These are phyloP conservation scores for Cephalopachus bancanus DNA, from an alignment of 2,797 vertebrate species.

Conservation along the genomic window DNA sequence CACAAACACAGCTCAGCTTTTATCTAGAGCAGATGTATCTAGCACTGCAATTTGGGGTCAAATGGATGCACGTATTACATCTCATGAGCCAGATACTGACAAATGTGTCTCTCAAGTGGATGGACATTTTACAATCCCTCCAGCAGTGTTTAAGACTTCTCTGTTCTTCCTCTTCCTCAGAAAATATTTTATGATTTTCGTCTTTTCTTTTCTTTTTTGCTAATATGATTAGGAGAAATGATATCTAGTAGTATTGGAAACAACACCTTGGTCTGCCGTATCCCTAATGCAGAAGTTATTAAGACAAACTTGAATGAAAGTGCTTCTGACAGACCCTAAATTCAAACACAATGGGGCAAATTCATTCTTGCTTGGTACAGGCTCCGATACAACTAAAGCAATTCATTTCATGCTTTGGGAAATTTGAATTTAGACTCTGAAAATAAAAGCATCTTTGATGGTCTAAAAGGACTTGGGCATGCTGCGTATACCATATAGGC, in stretches of 20 bases:
- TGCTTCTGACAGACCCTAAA: background rate
- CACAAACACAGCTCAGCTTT: background rate
- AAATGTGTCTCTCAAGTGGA: background rate
- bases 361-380: background rate
- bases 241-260: background rate
- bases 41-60: background rate
- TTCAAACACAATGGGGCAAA: background rate
- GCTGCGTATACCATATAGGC: fast-evolving
- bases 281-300: background rate
- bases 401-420: background rate
- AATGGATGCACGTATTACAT: fast-evolving
- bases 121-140: too few relatives aligned
- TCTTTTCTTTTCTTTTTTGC: background rate
- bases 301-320: background rate
- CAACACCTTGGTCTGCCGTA: fast-evolving
- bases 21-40: fast-evolving
- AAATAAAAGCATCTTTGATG: background rate
- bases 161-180: background rate
- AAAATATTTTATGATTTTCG: background rate
- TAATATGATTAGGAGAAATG: background rate
- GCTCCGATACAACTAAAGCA: too few relatives aligned
- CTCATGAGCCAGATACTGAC: background rate
- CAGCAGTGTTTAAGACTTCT: fast-evolving
- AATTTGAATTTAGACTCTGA: background rate
- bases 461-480: fast-evolving